Evolutionary conservation across 2,888 invertebrate genomes (phyloP).

Genomic region (Marasmarcha lunaedactyla): DNA sequence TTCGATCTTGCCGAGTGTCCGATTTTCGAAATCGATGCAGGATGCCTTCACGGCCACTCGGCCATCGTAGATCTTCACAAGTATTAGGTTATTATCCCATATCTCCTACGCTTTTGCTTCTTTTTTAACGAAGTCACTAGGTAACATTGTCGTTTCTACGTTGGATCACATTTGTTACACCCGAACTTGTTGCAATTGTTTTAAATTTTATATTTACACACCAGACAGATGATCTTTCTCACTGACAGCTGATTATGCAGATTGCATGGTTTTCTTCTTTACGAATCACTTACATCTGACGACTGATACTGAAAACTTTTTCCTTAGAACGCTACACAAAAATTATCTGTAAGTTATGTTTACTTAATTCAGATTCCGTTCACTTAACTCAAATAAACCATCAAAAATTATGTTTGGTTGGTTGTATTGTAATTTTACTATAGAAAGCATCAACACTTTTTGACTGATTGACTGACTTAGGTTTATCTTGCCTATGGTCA

Average conservation of each 20-base stretch:
- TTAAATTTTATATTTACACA: constrained; percentile 69
- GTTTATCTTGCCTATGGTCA: constrained; percentile 40
- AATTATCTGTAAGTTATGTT: constrained; percentile 16
- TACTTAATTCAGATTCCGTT: constrained; percentile 53
- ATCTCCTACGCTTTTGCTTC: constrained; percentile 36
- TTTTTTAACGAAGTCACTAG: constrained; percentile 32
- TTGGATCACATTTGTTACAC: constrained; percentile 29
- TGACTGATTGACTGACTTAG: constrained; percentile 50
- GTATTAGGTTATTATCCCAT: constrained; percentile 69
- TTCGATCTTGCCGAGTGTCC: constrained; percentile 33
- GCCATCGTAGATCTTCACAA: constrained; percentile 47
- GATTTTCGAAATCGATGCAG: constrained; percentile 11
- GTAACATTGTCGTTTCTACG: constrained; percentile 55
- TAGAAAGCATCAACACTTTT: constrained; percentile 71
- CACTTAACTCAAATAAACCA: constrained; percentile 52
- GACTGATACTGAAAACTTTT: constrained; percentile 26
- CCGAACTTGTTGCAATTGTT: constrained; percentile 58
- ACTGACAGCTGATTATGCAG: constrained; percentile 72
- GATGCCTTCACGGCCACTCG: constrained; percentile 47
- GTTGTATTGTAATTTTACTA: constrained; percentile 56
- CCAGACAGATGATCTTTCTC: constrained; percentile 67
- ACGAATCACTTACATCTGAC: constrained; percentile 61
- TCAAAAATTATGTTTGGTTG: constrained; percentile 64
- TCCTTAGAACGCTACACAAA: constrained; percentile 26
- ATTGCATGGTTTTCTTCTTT: constrained; percentile 66